Evolutionary conservation across 2,797 vertebrate genomes (phyloP), one percentile per base, ranked within the genome.

Genomic region (Neostethus bicornis): DNA sequence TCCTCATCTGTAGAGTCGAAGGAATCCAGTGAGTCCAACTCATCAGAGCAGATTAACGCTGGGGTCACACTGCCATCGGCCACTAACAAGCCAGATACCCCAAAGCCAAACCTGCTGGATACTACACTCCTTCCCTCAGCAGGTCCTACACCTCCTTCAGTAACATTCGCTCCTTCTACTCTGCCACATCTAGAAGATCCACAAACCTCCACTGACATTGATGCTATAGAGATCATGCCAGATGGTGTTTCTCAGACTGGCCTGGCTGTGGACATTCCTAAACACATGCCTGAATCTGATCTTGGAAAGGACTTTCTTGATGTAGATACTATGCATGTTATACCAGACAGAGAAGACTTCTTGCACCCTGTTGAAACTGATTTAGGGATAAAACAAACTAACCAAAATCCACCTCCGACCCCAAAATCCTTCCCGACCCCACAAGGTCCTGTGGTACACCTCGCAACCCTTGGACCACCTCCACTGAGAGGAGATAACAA

Each of bases 401-500:
- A 63, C 61, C 25, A 65, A n/a, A n/a, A 70, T 35, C 46, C 70
- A 47, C 16, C 66, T 43, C 19, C 61, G 29, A 59, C 63, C 25
- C n/a, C 61, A 23, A 42, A 21, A 10, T 35, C 34, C 2, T 23
- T 48, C 31, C 60, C 66, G 28, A 32, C 31, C 26, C 54, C 8
- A 16, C 41, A 0, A 39, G 17, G 69, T 44, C 72, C 79, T 38
- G 75, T 55, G 4, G 60, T 72, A 19, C 66, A 77, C 45, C 42
- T 70, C 0, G 9, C 7, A 1, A 65, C 56, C 5, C 7, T 45
- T 25, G 57, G 61, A 42, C 48, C 56, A 0, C 23, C 32, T 8
- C 77, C 65, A 32, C 69, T 66, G 0, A 59, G 84, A 73, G 85
- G 84, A 59, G 85, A 86, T 7, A 83, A 49, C 56, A 70, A 67